Percentiles rank a stretch among this genome's conserved stretches.
Conservation (phyloP, 2,797 vertebrate genomes). For the Lagorchestes hirsutus region DNA sequence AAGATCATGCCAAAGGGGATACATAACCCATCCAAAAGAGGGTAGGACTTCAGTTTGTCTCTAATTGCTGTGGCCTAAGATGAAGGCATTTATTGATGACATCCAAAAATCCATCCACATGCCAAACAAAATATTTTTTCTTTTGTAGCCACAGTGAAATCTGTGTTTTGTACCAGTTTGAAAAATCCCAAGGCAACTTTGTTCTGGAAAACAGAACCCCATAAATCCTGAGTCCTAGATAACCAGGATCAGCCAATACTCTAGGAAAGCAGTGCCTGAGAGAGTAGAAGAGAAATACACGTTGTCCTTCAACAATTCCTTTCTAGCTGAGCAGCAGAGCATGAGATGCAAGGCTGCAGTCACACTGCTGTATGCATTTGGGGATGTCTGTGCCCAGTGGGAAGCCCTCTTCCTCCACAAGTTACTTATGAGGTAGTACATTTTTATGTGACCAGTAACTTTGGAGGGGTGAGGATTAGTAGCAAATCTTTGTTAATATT, state of each 20-base stretch:
- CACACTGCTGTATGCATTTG: neutral
- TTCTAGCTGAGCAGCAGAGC: conserved; percentile 6
- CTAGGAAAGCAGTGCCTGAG: conserved; percentile 49
- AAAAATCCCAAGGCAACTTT: conserved; percentile 49
- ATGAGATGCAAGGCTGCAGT: neutral
- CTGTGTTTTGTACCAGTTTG: conserved; percentile 57
- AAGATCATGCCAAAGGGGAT: conserved; percentile 62
- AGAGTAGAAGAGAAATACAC: conserved; percentile 11
- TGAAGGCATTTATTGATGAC: conserved; percentile 60
- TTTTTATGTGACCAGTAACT: neutral
- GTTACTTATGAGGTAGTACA: neutral
- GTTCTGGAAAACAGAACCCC: conserved; percentile 53
- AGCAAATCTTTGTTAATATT: neutral
- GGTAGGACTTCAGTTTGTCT: conserved; percentile 52
- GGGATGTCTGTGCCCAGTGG: neutral
- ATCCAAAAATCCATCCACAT: conserved; percentile 32
- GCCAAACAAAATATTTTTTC: conserved; percentile 74
- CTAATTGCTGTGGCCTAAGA: conserved; percentile 59
- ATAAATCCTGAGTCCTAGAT: conserved; percentile 53
- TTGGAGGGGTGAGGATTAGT: neutral
- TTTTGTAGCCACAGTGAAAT: conserved; percentile 59
- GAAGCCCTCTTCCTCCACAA: neutral
- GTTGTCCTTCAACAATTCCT: conserved; percentile 36
- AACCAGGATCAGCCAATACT: conserved; percentile 57
- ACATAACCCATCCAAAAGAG: conserved; percentile 63